Base-by-base conservation (phyloP, 2,797 vertebrate species). In the Arvicola amphibius region DNA sequence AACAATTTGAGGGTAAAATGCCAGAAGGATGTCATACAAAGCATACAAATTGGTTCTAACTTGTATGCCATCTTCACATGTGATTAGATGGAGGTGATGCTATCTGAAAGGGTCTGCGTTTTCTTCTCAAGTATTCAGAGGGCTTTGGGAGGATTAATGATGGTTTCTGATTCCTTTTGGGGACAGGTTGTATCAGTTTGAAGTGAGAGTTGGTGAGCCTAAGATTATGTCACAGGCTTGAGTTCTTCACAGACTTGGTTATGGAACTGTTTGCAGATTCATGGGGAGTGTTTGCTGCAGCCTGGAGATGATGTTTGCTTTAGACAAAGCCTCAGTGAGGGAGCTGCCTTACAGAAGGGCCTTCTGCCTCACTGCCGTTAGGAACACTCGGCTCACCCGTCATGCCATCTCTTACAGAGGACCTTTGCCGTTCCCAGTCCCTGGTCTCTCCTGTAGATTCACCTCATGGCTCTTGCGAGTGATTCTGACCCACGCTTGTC, bases 261-360 rank as follows among this genome's bases (percentile, higher is more conserved):
- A 71, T 73, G 85, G 61, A 69, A 13, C 46, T 88, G 88, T 91
- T 96, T 97, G 81, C 40, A 86, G 93, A 96, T 21, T 73, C 32
- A 73, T 43, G 40, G 27, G 51, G n/a, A 73, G 34, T 90, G 46
- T 93, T 96, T 95, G 92, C 56, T 94, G 63, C 65, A 94, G 61
- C 29, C 81, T 88, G 51, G 85, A 85, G 63, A 61, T 76, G n/a
- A 80, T n/a, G 37, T 95, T 97, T 88, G 34, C 59, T 78, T 95
- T 85, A 61, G 16, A 37, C n/a, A 76, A 89, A 65, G 71, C 65
- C 25, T 69, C 63, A 77, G 65, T 81, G 59, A 78, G 32, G 46
- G 53, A 3, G 9, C 23, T 2, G 80, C 34, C 27, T 91, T 10
- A 43, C 43, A 37, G 87, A 27, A 53, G 81, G 79, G 67, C 67